Evolutionary conservation across 2,888 invertebrate genomes (phyloP).

Genomic region (Epinotia ramella): DNA sequence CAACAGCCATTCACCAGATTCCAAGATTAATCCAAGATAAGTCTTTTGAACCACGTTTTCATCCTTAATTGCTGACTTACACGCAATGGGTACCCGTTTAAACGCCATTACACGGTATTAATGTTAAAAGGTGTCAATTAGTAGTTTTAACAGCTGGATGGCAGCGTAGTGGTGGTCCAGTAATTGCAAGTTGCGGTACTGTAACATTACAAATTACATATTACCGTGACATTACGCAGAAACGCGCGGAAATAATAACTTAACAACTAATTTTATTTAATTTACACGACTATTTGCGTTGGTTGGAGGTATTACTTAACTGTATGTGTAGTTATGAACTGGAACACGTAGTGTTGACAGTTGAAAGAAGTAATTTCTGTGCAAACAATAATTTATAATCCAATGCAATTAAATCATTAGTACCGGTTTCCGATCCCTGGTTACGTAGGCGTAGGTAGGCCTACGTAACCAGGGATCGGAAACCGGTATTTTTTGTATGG

Average conservation of each 20-base stretch:
- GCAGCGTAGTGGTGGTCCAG: background rate
- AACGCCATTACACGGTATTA: background rate
- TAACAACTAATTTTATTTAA: background rate
- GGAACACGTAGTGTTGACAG: background rate
- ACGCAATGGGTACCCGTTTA: background rate
- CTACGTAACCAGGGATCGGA: too few relatives aligned
- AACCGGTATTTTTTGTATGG: too few relatives aligned
- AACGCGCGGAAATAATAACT: conserved; percentile 17
- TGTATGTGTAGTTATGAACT: background rate
- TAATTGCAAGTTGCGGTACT: background rate
- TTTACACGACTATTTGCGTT: conserved; percentile 14
- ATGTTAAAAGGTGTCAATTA: conserved; percentile 8
- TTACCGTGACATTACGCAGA: conserved; percentile 7
- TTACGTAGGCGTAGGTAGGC: too few relatives aligned
- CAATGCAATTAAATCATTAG: too few relatives aligned
- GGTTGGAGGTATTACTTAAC: conserved; percentile 12
- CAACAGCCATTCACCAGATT: too few relatives aligned
- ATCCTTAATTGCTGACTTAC: background rate
- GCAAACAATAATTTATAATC: background rate
- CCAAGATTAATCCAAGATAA: too few relatives aligned
- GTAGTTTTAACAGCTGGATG: background rate
- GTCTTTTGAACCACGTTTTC: background rate
- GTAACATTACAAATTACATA: background rate
- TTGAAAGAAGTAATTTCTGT: background rate
- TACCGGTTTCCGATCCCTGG: too few relatives aligned